Evolutionary conservation across 2,797 vertebrate species (phyloP).

Genomic region (Austrolebias charrua): DNA sequence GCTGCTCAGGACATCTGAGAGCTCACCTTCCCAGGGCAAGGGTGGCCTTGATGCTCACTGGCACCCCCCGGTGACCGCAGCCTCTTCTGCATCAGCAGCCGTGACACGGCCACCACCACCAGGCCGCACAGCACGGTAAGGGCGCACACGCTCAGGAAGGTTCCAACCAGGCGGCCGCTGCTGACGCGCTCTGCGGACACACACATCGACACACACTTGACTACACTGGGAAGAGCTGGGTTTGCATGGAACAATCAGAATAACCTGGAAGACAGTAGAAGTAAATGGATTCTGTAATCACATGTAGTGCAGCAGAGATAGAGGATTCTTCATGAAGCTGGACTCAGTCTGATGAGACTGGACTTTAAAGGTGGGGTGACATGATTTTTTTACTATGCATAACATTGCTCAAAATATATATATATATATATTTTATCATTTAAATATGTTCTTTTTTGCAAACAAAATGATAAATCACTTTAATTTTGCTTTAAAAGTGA

Average conservation of each 20-base stretch:
- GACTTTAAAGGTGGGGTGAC: no score
- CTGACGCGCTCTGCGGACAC: constrained; percentile 83
- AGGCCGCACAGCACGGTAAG: constrained; percentile 91
- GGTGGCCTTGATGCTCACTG: constrained; percentile 75
- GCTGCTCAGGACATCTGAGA: not conserved
- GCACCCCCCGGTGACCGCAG: constrained; percentile 73
- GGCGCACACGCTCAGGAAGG: constrained; percentile 91
- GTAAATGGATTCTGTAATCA: no score
- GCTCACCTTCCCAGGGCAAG: constrained; percentile 85
- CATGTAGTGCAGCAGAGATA: not conserved
- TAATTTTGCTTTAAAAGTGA: no score
- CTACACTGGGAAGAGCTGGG: constrained; percentile 5
- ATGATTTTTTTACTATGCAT: no score
- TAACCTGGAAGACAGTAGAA: no score
- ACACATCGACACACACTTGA: constrained; percentile 6
- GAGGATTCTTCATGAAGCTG: not conserved
- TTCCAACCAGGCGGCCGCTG: constrained; percentile 83
- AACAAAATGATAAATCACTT: no score
- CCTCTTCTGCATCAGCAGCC: constrained; percentile 85
- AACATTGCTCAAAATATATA: no score
- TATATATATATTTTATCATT: no score
- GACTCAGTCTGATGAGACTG: not conserved
- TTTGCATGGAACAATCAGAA: no score
- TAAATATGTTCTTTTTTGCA: no score
- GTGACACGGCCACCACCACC: constrained; percentile 87